A percentile compares a stretch with the other conserved stretches of the same genome.
Conservation (phyloP, 2,113 vertebrate genomes). For the Pangasianodon hypophthalmus region DNA sequence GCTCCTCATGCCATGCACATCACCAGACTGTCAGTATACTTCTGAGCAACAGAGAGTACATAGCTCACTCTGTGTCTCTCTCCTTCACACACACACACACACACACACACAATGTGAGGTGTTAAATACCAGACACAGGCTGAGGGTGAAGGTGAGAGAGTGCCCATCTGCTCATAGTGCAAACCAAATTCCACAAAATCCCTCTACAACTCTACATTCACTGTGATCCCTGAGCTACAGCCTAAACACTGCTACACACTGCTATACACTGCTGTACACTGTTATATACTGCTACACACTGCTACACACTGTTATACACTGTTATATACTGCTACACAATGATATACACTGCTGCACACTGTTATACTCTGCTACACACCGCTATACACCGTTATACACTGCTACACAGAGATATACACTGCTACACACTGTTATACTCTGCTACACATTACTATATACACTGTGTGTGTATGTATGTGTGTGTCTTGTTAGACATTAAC, state of each 20-base stretch:
- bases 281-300: not conserved
- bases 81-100: conserved; percentile 18
- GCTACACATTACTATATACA: not conserved
- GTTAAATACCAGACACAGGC: conserved; percentile 43
- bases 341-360: not conserved
- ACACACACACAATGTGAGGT: conserved; percentile 10
- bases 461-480: not conserved
- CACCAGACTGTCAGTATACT: not conserved
- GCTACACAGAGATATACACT: not conserved
- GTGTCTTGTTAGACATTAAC: not conserved
- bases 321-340: not conserved
- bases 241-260: not conserved
- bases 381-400: not conserved
- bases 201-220: not conserved
- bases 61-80: not conserved
- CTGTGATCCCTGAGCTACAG: not conserved
- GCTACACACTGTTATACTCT: not conserved
- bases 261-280: not conserved
- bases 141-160: conserved; percentile 47
- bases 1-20: not conserved
- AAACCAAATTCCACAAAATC: conserved; percentile 28
- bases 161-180: conserved; percentile 52
- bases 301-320: not conserved
- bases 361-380: not conserved
- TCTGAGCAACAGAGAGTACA: conserved; percentile 12